Conservation (phyloP, 2,113 vertebrate species). For the Euleptes europaea region DNA sequence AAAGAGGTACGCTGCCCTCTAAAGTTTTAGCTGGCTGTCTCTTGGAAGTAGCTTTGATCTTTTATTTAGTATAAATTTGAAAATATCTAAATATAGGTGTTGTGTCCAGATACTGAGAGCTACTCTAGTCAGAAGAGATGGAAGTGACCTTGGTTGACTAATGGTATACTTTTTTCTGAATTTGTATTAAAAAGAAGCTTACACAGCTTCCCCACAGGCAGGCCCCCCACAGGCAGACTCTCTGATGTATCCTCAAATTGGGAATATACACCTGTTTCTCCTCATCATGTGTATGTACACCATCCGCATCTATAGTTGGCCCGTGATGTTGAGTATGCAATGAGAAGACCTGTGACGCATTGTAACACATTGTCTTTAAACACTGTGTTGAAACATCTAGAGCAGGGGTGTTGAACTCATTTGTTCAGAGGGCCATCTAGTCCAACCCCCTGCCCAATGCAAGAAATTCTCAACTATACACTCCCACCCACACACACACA, state of each 20-base stretch:
- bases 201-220: background rate
- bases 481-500: too few species aligned
- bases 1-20: conserved; percentile 85
- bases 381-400: background rate
- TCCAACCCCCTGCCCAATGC: too few species aligned
- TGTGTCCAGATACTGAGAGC: background rate
- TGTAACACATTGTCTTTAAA: background rate
- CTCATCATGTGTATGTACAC: background rate
- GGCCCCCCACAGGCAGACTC: background rate
- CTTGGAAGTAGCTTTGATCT: background rate
- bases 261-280: background rate
- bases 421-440: too few species aligned
- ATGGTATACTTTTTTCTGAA: background rate
- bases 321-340: background rate
- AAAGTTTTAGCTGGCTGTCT: background rate
- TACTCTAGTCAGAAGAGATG: too few species aligned
- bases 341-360: background rate
- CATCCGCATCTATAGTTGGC: background rate
- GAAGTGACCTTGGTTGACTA: too few species aligned
- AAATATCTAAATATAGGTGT: background rate
- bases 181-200: background rate
- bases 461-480: too few species aligned
- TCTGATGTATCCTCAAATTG: too few species aligned
- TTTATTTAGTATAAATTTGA: background rate
- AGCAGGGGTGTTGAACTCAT: too few species aligned